These are phyloP conservation scores for Hycleus phaleratus DNA, from an alignment of 1,140 invertebrate species.

Conservation along the genomic window DNA sequence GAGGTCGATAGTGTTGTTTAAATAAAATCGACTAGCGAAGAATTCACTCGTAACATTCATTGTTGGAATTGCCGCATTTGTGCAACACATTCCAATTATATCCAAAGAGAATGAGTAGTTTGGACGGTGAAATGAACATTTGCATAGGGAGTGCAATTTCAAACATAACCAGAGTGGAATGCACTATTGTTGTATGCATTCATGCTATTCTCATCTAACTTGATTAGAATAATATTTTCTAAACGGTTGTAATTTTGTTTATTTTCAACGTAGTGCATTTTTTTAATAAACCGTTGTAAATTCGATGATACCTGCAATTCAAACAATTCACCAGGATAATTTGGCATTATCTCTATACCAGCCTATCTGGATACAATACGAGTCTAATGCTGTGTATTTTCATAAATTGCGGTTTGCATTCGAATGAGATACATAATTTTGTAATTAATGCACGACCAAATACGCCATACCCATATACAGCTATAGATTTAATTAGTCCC, in stretches of 20 bases:
- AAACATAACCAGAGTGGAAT: neutral
- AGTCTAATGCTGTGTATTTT: slow-evolving; percentile 9
- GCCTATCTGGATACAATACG: slow-evolving; percentile 21
- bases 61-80: slow-evolving; percentile 17
- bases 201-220: neutral
- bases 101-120: slow-evolving; percentile 17
- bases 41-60: slow-evolving; percentile 19
- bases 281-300: too few relatives aligned
- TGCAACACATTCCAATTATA: slow-evolving; percentile 26
- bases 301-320: slow-evolving; percentile 19
- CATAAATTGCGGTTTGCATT: slow-evolving; percentile 21
- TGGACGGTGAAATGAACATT: slow-evolving; percentile 17
- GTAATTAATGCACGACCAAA: neutral
- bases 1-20: too few relatives aligned
- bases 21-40: neutral
- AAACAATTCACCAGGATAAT: slow-evolving; percentile 28
- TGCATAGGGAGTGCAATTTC: slow-evolving; percentile 16
- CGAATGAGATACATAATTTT: slow-evolving; percentile 24
- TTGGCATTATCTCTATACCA: slow-evolving; percentile 32
- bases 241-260: too few relatives aligned
- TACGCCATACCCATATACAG: slow-evolving; percentile 1
- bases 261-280: too few relatives aligned
- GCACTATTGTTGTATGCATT: too few relatives aligned
- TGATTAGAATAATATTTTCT: neutral
- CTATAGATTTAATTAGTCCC: slow-evolving; percentile 17